Evolutionary conservation across 1,140 invertebrate genomes (phyloP).

Genomic region (Sitobion miscanthi): DNA sequence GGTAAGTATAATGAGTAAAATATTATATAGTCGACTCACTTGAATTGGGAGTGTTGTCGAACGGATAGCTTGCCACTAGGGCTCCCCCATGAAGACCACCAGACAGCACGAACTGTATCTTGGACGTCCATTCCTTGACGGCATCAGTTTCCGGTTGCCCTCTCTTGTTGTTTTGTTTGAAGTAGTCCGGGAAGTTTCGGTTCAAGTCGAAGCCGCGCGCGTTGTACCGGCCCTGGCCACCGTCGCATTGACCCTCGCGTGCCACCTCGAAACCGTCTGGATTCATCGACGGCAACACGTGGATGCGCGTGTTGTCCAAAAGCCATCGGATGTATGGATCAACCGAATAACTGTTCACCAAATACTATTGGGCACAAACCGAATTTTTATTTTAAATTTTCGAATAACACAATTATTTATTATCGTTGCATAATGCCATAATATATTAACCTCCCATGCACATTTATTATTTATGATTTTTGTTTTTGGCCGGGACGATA

Average conservation of each 20-base stretch:
- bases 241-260: slow-evolving; percentile 84
- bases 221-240: slow-evolving; percentile 85
- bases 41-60: slow-evolving; percentile 88
- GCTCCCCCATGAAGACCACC: slow-evolving; percentile 91
- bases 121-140: slow-evolving; percentile 91
- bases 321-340: slow-evolving; percentile 85
- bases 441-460: no score
- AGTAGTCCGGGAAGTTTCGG: slow-evolving; percentile 92
- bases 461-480: no score
- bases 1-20: not conserved
- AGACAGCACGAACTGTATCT: slow-evolving; percentile 90
- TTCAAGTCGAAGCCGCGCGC: slow-evolving; percentile 87
- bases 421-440: no score
- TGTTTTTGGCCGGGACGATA: not conserved
- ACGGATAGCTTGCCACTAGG: slow-evolving; percentile 90
- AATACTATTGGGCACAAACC: slow-evolving; percentile 67
- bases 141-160: slow-evolving; percentile 92
- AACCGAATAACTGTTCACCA: slow-evolving; percentile 80
- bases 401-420: not conserved
- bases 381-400: not conserved
- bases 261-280: slow-evolving; percentile 89
- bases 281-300: slow-evolving; percentile 92
- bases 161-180: slow-evolving; percentile 83
- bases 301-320: slow-evolving; percentile 87
- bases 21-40: slow-evolving; percentile 70